phyloP scores from a whole-genome alignment of 2,888 invertebrate genomes.

The Campoplex capitator region DNA sequence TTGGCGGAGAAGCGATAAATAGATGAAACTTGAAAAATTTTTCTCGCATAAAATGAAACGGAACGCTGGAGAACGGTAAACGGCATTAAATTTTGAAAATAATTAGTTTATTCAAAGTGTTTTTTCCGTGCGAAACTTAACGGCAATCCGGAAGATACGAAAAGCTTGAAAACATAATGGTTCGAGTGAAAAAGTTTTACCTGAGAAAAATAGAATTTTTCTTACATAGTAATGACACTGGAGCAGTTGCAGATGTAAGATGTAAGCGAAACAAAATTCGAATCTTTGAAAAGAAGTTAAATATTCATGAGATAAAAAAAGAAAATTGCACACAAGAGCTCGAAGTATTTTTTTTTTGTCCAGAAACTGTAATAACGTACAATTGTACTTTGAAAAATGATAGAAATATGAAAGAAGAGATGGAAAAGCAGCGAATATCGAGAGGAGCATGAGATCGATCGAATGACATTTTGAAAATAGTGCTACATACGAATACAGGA shows the following conservation, averaged over 20 bases:
- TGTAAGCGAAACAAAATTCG: not conserved
- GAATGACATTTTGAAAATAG: conserved; percentile 50
- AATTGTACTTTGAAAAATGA: conserved; percentile 23
- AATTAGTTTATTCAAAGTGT: not conserved
- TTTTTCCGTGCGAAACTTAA: not conserved
- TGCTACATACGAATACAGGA: conserved; percentile 13
- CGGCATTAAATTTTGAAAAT: not conserved
- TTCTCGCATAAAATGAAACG: not conserved
- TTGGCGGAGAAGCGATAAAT: not conserved
- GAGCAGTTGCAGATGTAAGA: not conserved
- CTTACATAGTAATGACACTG: not conserved
- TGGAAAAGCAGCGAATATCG: conserved; percentile 20
- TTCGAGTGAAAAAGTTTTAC: not conserved
- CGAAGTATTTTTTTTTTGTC: not conserved
- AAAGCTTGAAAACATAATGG: not conserved
- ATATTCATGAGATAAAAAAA: not conserved
- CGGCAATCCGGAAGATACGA: not conserved
- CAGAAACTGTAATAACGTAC: not conserved
- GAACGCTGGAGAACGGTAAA: not conserved
- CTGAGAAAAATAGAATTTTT: not conserved
- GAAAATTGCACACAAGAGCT: not conserved
- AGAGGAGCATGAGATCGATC: conserved; percentile 50
- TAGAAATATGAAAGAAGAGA: not conserved
- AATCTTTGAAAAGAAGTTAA: not conserved
- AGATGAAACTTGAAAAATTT: not conserved